Evolutionary conservation across 2,797 vertebrate species (phyloP), one percentile per base, ranked within the genome.

Genomic region (Orestias chungarensis): DNA sequence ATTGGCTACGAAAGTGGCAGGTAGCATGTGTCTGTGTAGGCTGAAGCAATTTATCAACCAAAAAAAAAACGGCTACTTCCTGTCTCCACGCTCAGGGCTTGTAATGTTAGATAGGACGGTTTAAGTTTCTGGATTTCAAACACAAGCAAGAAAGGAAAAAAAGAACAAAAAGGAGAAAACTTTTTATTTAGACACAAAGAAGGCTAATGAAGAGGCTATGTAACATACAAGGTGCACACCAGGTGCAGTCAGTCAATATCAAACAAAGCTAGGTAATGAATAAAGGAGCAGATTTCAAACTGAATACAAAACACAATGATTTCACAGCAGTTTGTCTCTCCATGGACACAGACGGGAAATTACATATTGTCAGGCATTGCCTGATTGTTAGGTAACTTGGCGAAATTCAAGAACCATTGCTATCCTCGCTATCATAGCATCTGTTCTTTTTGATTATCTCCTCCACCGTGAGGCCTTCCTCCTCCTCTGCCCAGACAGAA

Each of bases 381-480:
- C 61, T 69, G 74, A 64, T 85, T 86, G 23, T 35, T 3, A 70
- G 61, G 27, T 77, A 42, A 81, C 68, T n/a, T 73, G 55, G 52
- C 59, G 42, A 59, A 43, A 82, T 84, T 91, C 69, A 92, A 49
- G 76, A 73, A 73, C 82, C 52, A 47, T 89, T 79, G 9, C 86
- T 76, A 64, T 92, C 92, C 11, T 93, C 91, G 4, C 94, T 92
- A 1, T 96, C 86, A 64, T 95, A 95, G 87, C 87, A 94, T 90
- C 94, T 91, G 33, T 95, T 96, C 82, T 90, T 95, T 90, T 96
- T 95, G 86, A 96, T 96, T 90, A 95, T 91, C 84, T 96, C 93
- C 88, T 96, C 93, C 78, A 90, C 87, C 0, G 94, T 94, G 84
- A 95, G 87, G 31, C 73, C 79, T 15, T 90, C 86, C 6, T 78